These are phyloP conservation scores for Calliphora vomitoria DNA, from an alignment of 2,888 invertebrate genomes.

Conservation along the genomic window DNA sequence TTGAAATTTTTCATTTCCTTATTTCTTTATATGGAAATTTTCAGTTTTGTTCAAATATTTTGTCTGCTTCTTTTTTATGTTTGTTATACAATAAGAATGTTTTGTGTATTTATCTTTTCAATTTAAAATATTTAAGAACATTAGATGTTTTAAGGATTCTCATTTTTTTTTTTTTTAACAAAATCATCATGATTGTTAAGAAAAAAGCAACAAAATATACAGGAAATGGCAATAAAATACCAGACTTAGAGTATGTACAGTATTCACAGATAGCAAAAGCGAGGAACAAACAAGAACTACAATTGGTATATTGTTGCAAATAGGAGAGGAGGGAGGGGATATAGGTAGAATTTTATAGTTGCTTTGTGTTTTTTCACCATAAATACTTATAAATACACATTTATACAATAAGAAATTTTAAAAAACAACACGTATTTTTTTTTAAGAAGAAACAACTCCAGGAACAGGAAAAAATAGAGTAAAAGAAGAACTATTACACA, in stretches of 20 bases:
- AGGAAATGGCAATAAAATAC: constrained; percentile 71
- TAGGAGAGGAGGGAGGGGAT: background rate
- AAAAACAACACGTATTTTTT: constrained; percentile 40
- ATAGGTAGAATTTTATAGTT: constrained; percentile 17
- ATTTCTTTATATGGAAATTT: constrained; percentile 61
- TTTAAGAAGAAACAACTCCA: constrained; percentile 25
- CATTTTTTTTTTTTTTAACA: constrained; percentile 28
- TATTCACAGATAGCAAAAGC: constrained; percentile 7
- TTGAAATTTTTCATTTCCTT: constrained; percentile 66
- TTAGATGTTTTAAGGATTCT: constrained; percentile 59
- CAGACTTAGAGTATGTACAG: constrained; percentile 54
- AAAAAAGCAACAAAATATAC: constrained; percentile 49
- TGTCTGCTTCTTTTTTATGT: background rate
- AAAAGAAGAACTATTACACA: constrained; percentile 12
- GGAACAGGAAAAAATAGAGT: background rate
- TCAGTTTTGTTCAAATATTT: constrained; percentile 34
- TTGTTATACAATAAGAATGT: constrained; percentile 27
- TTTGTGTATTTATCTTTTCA: constrained; percentile 70
- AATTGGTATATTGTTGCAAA: constrained; percentile 36
- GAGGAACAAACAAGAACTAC: constrained; percentile 7
- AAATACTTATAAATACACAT: constrained; percentile 40
- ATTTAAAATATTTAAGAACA: constrained; percentile 66
- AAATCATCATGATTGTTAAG: constrained; percentile 53
- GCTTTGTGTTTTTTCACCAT: background rate
- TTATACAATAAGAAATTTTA: constrained; percentile 37